Evolutionary conservation across 2,113 vertebrate genomes (phyloP).

Genomic region (Apeltes quadracus): DNA sequence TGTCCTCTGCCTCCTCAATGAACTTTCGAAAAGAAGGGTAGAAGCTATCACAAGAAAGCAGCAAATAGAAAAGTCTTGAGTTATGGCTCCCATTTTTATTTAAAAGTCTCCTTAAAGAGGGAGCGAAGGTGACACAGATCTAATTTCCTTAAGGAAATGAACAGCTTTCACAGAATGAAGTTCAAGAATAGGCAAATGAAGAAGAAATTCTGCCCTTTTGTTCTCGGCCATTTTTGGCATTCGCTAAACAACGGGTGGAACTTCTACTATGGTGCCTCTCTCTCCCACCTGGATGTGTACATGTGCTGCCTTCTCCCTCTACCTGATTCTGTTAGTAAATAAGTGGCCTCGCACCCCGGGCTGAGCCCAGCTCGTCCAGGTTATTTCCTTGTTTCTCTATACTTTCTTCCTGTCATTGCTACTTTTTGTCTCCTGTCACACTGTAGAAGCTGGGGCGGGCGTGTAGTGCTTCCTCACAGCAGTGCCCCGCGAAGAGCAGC

Average conservation of each 20-base stretch:
- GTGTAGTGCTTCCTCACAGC: constrained; percentile 29
- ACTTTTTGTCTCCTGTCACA: constrained; percentile 29
- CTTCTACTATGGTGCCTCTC: neutral
- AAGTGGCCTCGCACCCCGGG: constrained; percentile 12
- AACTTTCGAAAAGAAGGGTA: constrained; percentile 4
- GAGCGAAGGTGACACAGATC: neutral
- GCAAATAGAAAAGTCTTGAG: neutral
- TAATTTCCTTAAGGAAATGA: neutral
- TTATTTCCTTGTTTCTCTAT: constrained; percentile 20
- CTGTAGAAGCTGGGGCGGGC: constrained; percentile 25
- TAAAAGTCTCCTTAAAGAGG: neutral
- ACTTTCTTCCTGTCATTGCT: constrained; percentile 33
- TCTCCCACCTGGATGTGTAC: constrained; percentile 24
- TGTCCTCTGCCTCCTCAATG: neutral
- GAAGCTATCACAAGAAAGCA: neutral
- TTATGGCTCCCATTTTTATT: neutral
- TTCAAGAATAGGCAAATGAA: neutral
- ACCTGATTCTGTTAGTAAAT: constrained; percentile 9
- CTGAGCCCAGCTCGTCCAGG: constrained; percentile 21
- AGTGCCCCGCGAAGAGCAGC: constrained; percentile 28
- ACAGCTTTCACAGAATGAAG: neutral
- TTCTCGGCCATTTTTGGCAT: neutral
- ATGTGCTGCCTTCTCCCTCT: neutral
- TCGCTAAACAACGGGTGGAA: neutral
- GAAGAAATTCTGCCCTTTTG: neutral